phyloP scores from a whole-genome alignment of 2,797 vertebrate species.

The Ciconia nigra region DNA sequence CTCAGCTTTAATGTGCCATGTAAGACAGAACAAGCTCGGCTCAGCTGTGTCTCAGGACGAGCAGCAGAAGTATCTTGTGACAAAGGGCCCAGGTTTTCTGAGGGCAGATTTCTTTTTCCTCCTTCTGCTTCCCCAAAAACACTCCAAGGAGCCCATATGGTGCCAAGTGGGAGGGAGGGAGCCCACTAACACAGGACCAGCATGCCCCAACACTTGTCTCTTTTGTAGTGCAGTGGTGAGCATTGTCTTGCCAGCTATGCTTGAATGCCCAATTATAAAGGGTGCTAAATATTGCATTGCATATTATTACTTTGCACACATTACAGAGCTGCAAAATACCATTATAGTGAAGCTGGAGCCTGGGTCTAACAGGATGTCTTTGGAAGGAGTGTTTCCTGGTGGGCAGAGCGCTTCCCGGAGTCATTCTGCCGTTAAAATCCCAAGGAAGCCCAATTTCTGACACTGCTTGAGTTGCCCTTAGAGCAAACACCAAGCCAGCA shows the following conservation, averaged over 20 bases:
- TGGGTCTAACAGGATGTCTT: background rate
- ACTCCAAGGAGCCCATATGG: background rate
- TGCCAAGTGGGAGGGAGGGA: background rate
- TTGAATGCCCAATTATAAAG: background rate
- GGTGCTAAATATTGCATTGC: background rate
- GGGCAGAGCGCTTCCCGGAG: background rate
- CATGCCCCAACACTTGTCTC: background rate
- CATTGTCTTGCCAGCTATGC: background rate
- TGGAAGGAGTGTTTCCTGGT: background rate
- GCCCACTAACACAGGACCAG: background rate
- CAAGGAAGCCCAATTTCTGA: background rate
- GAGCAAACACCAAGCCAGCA: fast-evolving
- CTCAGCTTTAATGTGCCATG: background rate
- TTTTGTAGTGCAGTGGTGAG: background rate
- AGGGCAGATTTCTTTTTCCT: background rate
- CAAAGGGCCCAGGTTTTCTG: background rate
- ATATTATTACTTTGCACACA: background rate
- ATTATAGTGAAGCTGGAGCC: background rate
- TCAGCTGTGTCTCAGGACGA: background rate
- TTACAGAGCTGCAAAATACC: background rate
- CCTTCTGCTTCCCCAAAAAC: background rate
- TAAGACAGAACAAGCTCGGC: background rate
- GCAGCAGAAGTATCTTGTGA: background rate
- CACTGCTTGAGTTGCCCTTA: background rate
- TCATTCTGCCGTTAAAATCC: background rate